phyloP scores from a whole-genome alignment of 2,113 vertebrate species.

The Thamnophis sirtalis region DNA sequence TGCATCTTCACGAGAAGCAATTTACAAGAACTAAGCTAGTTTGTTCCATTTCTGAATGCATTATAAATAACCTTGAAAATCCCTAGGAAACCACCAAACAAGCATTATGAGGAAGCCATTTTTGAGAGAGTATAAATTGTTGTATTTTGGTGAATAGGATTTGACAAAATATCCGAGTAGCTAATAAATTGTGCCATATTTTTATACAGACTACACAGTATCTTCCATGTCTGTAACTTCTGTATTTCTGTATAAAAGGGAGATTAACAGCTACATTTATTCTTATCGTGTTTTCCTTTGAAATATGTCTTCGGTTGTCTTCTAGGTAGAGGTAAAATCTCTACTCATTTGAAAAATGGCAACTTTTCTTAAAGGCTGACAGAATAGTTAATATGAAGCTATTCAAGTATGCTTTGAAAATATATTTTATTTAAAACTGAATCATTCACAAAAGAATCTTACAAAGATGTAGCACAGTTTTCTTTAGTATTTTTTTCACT shows the following conservation, averaged over 20 bases:
- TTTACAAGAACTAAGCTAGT: background rate
- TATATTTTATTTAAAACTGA: conserved; percentile 32
- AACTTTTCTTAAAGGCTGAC: background rate
- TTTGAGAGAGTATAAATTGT: background rate
- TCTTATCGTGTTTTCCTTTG: background rate
- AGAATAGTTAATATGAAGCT: conserved; percentile 43
- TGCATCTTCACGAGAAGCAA: background rate
- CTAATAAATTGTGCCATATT: background rate
- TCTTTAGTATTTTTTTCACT: background rate
- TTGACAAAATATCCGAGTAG: background rate
- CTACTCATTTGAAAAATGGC: background rate
- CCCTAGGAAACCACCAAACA: background rate
- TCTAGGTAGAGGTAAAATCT: background rate
- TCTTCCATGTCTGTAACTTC: background rate
- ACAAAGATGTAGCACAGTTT: conserved; percentile 5
- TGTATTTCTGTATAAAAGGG: background rate
- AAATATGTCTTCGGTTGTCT: background rate
- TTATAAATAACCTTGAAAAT: background rate
- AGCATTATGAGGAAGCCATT: background rate
- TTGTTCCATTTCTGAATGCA: background rate
- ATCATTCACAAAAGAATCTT: conserved; percentile 33
- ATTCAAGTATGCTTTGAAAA: conserved; percentile 39
- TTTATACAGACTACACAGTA: background rate
- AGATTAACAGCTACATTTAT: background rate
- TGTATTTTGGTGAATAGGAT: background rate